Evolutionary conservation across 2,113 vertebrate species (phyloP).

Genomic region (Taxidea taxus): DNA sequence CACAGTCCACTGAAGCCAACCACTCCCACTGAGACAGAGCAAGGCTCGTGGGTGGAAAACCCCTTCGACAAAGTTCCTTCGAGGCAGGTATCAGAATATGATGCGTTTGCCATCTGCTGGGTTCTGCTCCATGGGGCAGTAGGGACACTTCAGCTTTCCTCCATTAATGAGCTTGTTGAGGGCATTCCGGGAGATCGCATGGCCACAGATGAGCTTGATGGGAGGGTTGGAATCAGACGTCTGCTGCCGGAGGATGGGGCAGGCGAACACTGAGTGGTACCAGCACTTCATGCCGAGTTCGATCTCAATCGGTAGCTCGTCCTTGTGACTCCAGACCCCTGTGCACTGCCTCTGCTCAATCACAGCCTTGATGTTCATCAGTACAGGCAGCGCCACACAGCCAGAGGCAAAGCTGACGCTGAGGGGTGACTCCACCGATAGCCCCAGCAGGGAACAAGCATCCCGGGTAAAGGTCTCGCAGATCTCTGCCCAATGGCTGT

Average conservation of each 20-base stretch:
- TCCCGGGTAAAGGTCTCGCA: constrained; percentile 93
- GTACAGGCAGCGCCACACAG: constrained; percentile 91
- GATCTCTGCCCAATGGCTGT: constrained; percentile 92
- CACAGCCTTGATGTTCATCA: constrained; percentile 95
- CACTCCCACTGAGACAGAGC: background rate
- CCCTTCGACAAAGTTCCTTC: background rate
- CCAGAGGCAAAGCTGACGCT: constrained; percentile 95
- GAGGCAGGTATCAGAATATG: constrained; percentile 87
- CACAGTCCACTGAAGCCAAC: background rate
- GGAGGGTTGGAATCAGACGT: constrained; percentile 93
- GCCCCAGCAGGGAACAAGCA: constrained; percentile 90
- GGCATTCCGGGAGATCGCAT: constrained; percentile 92
- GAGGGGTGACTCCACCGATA: constrained; percentile 93
- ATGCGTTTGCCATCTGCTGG: constrained; percentile 93
- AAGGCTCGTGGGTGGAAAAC: background rate
- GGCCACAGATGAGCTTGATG: constrained; percentile 94
- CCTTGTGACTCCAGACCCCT: constrained; percentile 93
- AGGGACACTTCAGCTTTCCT: constrained; percentile 94
- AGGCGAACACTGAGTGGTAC: constrained; percentile 94
- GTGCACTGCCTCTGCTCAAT: constrained; percentile 93
- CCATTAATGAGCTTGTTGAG: constrained; percentile 94
- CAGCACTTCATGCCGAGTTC: constrained; percentile 95
- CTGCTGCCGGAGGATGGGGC: constrained; percentile 93
- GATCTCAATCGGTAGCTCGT: constrained; percentile 92
- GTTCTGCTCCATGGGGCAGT: constrained; percentile 95